Base-by-base conservation (phyloP, 2,797 vertebrate species). In the Sebastes minor region DNA sequence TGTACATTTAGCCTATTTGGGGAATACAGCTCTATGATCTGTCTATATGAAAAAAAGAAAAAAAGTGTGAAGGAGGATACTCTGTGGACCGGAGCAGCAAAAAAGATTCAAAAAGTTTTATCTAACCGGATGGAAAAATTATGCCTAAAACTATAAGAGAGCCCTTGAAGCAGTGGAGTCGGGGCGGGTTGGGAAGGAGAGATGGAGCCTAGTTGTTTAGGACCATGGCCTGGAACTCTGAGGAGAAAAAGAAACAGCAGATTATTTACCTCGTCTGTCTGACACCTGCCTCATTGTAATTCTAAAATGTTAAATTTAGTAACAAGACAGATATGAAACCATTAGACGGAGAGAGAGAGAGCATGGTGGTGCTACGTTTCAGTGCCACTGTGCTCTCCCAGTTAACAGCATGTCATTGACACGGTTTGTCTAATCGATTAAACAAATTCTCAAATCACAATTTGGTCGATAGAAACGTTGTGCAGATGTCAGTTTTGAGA, bases 161-260 rank as follows among this genome's bases (percentile, higher is more conserved):
- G 88, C 86, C 84, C 83, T 81, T 88, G 62, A 84, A 80, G 89
- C 30, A 35, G 74, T 64, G 71, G 76, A 60, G 16, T 16, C 62
- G 71, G 23, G 52, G 32, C 1, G 3, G 69, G n/a, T 30, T 4
- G 35, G 8, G 35, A 42, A 28, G 71, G 55, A 79, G 57, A 10
- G 52, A 71, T 60, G 73, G 76, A 79, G 82, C 77, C 86, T 84
- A 69, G 79, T 8, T 83, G 74, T 94, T 97, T 96, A 99, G 91
- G 97, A 96, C 97, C 97, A 99, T 92, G 91, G 96, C 95, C 89
- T 97, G 96, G 95, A 99, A 99, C 95, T 99, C 98, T 99, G 96
- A 57, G 63, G 74, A 81, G 56, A 61, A 25, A 81, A 81, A 88
- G 49, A 84, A 49, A 62, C n/a, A 20, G 4, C 3, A 11, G 6